These are phyloP conservation scores for Tringa solitaria DNA, from an alignment of 2,113 vertebrate genomes.

Conservation along the genomic window DNA sequence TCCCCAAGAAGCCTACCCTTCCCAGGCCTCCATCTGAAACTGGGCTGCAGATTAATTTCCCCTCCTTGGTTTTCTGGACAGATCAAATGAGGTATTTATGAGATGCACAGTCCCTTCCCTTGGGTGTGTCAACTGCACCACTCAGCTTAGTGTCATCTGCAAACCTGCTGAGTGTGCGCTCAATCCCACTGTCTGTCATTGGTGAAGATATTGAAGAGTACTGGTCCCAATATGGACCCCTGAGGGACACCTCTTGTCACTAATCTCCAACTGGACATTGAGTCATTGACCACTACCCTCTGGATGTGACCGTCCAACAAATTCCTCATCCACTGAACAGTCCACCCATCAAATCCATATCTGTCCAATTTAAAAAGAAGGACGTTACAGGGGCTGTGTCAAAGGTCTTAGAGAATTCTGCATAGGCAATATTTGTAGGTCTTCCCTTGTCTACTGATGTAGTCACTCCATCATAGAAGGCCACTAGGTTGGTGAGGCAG, in stretches of 20 bases:
- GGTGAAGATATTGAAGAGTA: not conserved
- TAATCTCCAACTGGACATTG: not conserved
- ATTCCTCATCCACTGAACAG: not conserved
- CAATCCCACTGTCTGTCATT: not conserved
- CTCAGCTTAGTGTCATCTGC: not conserved
- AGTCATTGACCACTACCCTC: not conserved
- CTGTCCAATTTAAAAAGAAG: not conserved
- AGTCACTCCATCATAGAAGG: not conserved
- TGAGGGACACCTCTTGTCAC: not conserved
- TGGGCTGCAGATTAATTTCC: not conserved
- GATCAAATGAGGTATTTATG: not conserved
- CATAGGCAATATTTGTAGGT: not conserved
- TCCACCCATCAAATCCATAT: not conserved
- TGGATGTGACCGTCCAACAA: not conserved
- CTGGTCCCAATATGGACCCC: not conserved
- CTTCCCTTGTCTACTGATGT: not conserved
- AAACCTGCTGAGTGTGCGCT: not conserved
- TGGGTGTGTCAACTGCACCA: not conserved
- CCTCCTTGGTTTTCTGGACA: not conserved
- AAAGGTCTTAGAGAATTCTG: not conserved
- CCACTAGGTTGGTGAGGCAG: not conserved
- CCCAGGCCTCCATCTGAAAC: accelerated
- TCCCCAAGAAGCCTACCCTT: not conserved
- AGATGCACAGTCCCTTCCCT: not conserved
- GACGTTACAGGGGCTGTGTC: too few relatives aligned